Evolutionary conservation across 2,888 invertebrate genomes (phyloP).

Genomic region (Hecatera dysodea): DNA sequence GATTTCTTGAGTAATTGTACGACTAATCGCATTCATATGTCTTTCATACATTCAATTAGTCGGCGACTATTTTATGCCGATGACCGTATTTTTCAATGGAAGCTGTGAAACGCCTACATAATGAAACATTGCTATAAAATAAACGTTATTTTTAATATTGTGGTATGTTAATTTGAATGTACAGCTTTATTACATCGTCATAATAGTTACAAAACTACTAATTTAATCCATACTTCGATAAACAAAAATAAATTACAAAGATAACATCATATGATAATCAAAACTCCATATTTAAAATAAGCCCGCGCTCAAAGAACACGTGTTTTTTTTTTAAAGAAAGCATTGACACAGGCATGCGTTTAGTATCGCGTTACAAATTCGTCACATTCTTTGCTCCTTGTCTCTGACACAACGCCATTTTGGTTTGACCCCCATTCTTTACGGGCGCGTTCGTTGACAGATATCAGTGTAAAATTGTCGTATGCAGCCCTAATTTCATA

Average conservation of each 20-base stretch:
- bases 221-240: slow-evolving; percentile 45
- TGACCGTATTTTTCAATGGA: slow-evolving; percentile 39
- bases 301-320: slow-evolving; percentile 68
- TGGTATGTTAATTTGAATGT: slow-evolving; percentile 1
- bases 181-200: slow-evolving; percentile 9
- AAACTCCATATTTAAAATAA: slow-evolving; percentile 64
- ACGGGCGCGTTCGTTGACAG: slow-evolving; percentile 45
- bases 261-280: slow-evolving; percentile 61
- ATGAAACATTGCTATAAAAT: slow-evolving; percentile 30
- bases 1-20: slow-evolving; percentile 64
- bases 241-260: slow-evolving; percentile 60
- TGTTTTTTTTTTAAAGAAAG: slow-evolving; percentile 78
- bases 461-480: slow-evolving; percentile 58
- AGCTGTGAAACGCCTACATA: slow-evolving; percentile 23
- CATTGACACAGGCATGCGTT: slow-evolving; percentile 79
- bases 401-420: slow-evolving; percentile 50
- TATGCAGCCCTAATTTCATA: slow-evolving; percentile 75
- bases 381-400: slow-evolving; percentile 75
- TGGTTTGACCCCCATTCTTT: slow-evolving; percentile 63
- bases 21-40: slow-evolving; percentile 56
- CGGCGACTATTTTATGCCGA: slow-evolving; percentile 42
- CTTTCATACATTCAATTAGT: slow-evolving; percentile 58
- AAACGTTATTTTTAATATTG: slow-evolving; percentile 3
- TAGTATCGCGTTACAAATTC: slow-evolving; percentile 82
- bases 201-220: slow-evolving; percentile 25